A percentile compares a stretch with the other conserved stretches of the same genome.
These are phyloP conservation scores for Penaeus indicus DNA, from an alignment of 1,140 invertebrate species.

Conservation along the genomic window DNA sequence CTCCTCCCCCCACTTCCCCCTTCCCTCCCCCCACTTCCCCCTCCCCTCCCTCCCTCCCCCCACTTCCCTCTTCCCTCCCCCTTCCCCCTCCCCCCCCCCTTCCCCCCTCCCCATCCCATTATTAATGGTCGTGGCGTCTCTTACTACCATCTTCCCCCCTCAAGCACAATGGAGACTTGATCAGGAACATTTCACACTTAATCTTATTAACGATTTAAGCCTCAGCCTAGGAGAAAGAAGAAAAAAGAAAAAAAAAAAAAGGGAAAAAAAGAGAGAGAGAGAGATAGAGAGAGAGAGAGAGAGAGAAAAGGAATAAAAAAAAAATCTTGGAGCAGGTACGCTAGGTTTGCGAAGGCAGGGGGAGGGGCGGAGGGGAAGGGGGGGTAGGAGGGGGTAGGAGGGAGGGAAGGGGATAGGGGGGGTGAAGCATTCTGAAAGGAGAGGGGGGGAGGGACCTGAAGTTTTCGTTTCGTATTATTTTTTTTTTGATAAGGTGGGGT, in stretches of 20 bases:
- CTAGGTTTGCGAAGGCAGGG: not conserved
- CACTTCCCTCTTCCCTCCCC: not conserved
- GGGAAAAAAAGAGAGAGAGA: not conserved
- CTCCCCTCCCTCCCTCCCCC: not conserved
- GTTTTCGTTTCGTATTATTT: no score
- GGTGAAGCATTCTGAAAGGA: not conserved
- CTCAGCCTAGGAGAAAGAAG: not conserved
- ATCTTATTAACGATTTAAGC: no score
- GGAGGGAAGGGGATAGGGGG: not conserved
- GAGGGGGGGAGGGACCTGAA: not conserved
- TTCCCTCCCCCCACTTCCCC: not conserved
- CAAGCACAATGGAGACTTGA: no score
- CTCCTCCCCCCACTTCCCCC: not conserved
- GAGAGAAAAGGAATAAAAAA: not conserved
- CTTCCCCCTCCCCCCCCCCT: not conserved
- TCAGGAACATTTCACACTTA: no score
- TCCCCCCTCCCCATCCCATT: not conserved
- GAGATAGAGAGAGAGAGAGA: not conserved
- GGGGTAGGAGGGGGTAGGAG: not conserved
- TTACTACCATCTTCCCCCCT: slow-evolving; percentile 11
- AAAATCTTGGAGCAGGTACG: not conserved
- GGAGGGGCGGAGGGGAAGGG: not conserved
- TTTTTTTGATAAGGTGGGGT: not conserved
- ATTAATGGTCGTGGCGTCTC: not conserved
- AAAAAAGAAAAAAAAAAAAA: not conserved